Conservation (phyloP, 2,888 invertebrate species). For the Ophion costatus region DNA sequence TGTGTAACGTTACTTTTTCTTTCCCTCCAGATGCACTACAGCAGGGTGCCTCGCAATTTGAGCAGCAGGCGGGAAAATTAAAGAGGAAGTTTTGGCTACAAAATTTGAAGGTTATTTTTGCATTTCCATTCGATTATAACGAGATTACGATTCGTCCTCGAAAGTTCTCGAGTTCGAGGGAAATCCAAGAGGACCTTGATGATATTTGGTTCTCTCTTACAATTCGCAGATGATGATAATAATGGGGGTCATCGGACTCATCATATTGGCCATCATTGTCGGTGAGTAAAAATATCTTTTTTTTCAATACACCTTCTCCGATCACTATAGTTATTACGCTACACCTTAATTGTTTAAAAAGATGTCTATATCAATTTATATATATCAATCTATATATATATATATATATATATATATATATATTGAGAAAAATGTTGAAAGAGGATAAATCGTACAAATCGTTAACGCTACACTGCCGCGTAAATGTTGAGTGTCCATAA, state of each 20-base stretch:
- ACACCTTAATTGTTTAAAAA: slow-evolving; percentile 18
- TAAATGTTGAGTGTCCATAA: slow-evolving; percentile 65
- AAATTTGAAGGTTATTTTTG: slow-evolving; percentile 90
- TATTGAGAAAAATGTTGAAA: slow-evolving; percentile 26
- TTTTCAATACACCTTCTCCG: slow-evolving; percentile 70
- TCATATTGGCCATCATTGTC: slow-evolving; percentile 92
- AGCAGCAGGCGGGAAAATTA: slow-evolving; percentile 97
- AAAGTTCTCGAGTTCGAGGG: too few relatives aligned
- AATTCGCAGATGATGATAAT: slow-evolving; percentile 92
- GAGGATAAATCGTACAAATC: neutral
- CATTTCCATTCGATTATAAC: too few relatives aligned
- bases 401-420: too few relatives aligned
- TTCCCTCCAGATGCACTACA: slow-evolving; percentile 91
- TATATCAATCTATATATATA: too few relatives aligned
- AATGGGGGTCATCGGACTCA: slow-evolving; percentile 93
- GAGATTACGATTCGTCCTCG: too few relatives aligned
- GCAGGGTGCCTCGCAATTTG: slow-evolving; percentile 97
- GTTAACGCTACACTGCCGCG: slow-evolving; percentile 62
- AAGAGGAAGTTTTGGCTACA: slow-evolving; percentile 99
- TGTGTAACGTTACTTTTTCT: slow-evolving; percentile 12
- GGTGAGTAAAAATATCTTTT: slow-evolving; percentile 86
- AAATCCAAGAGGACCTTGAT: neutral
- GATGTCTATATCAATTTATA: too few relatives aligned
- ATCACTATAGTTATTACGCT: slow-evolving; percentile 5
- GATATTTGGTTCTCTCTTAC: neutral